Evolutionary conservation across 1,140 invertebrate species (phyloP), one percentile per base, ranked within the genome.

Genomic region (Limonius californicus): DNA sequence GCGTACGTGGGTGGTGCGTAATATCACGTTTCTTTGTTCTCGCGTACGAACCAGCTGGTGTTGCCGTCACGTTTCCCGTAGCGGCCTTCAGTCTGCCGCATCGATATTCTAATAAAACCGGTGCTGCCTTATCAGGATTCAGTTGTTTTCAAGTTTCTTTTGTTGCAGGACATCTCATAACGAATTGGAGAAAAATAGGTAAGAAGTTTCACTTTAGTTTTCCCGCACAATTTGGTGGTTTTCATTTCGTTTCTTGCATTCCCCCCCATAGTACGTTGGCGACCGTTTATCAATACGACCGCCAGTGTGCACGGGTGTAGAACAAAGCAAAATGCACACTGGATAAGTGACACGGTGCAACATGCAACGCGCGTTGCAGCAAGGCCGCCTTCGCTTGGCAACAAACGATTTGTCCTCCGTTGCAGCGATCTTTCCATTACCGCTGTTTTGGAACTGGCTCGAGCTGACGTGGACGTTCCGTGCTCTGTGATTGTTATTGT

Each of bases 151-250:
- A 19, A 39, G 57, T 45, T 58, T 62, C 67, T 67, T 65, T 59
- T 68, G 42, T 76, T 76, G 11, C 69, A 76, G 74, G 70, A 74
- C 74, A 56, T 75, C 73, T 50, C 74, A 76, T 68, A 76, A 76
- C 69, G 74, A 76, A 70, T 62, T 76, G 71, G 74, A 76, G 59
- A 76, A 76, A 70, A 74, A 76, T 72, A 76, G 74, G 74, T 76
- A 68, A 76, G 74, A n/a, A n/a, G n/a, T n/a, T n/a, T n/a, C n/a
- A n/a, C n/a, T n/a, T n/a, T n/a, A n/a, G n/a, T n/a, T n/a, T n/a
- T n/a, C n/a, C n/a, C n/a, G n/a, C n/a, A n/a, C n/a, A n/a, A n/a
- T n/a, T n/a, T n/a, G n/a, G n/a, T n/a, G n/a, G n/a, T n/a, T n/a
- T n/a, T n/a, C n/a, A n/a, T n/a, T n/a, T n/a, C n/a, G n/a, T n/a